A percentile compares a stretch with the other conserved stretches of the same genome.
Evolutionary conservation across 1,140 invertebrate species (phyloP).

Genomic region (Temnothorax longispinosus): DNA sequence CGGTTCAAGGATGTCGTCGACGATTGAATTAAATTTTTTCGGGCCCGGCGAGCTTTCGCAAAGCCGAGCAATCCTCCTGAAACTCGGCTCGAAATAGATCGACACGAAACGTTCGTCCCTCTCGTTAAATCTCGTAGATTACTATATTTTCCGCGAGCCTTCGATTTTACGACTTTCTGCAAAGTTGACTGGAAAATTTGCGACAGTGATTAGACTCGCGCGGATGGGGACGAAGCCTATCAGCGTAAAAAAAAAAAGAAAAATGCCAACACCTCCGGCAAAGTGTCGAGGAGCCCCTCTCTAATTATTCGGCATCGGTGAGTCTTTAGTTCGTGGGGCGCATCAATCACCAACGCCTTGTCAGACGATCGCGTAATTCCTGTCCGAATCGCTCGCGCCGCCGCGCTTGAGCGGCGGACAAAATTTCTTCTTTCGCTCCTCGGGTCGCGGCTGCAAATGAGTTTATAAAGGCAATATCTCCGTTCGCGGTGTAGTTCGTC

Average conservation of each 20-base stretch:
- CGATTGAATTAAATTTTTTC: slow-evolving; percentile 77
- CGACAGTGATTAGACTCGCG: neutral
- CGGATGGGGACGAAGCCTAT: slow-evolving; percentile 12
- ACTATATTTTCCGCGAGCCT: neutral
- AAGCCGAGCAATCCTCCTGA: neutral
- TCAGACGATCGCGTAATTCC: slow-evolving; percentile 66
- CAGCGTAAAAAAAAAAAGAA: slow-evolving; percentile 64
- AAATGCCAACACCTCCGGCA: slow-evolving; percentile 75
- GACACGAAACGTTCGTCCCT: neutral
- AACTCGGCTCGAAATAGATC: neutral
- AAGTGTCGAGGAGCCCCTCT: slow-evolving; percentile 74
- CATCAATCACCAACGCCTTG: slow-evolving; percentile 74
- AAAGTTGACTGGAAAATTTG: slow-evolving; percentile 41
- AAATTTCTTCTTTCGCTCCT: slow-evolving; percentile 68
- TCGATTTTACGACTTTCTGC: slow-evolving; percentile 15
- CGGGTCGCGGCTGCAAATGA: slow-evolving; percentile 84
- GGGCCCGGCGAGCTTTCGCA: slow-evolving; percentile 39
- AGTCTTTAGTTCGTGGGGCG: slow-evolving; percentile 76
- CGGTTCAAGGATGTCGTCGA: slow-evolving; percentile 81
- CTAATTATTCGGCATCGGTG: slow-evolving; percentile 77
- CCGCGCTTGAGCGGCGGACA: slow-evolving; percentile 58
- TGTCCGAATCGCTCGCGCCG: slow-evolving; percentile 62
- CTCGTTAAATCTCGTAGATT: neutral
- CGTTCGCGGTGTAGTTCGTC: slow-evolving; percentile 75
- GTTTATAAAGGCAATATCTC: slow-evolving; percentile 85